Base-by-base conservation (phyloP, 2,888 invertebrate genomes). In the Monoplex corrugatus region DNA sequence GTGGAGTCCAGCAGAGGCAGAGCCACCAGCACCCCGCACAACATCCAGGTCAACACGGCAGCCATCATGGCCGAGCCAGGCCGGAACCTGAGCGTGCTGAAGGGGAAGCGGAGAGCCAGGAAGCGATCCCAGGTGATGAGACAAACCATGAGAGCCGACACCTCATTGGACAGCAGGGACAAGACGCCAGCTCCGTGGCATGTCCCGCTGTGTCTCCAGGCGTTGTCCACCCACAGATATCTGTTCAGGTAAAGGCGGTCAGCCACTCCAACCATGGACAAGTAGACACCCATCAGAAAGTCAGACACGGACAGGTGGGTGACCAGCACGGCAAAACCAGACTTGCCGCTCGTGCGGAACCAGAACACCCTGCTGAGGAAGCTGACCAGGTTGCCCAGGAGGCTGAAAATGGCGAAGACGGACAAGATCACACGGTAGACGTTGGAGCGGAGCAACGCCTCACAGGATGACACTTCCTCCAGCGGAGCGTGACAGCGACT, bases 41-140 rank as follows among this genome's bases (percentile, higher is more conserved):
- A 23, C 16, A 92, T n/a, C 95, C 95, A 96, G 0, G 93, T 91
- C 1, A 90, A 44, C 0, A 89, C 50, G 23, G 93, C 92, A 0
- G 93, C 87, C 84, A 90, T 87, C 38, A 93, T 91, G 3, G 94
- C 93, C 8, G 88, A 91, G 38, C 91, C 91, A 10, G 91, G 83
- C 10, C 92, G 93, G 50, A 95, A 93, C 16, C 89, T 88, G 16
- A 90, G 44, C 35, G 89, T 86, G 35, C 90, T 96, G 32, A 83
- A 38, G n/a, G 97, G 97, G 91, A 97, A 96, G n/a, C 97, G 97
- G 63, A 97, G 97, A 0, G 97, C 97, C 10, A 75, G 8, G 13
- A 75, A 5, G 75, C 75, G 35, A 28, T 75, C 75, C 75, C 32
- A 28, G 32, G 75, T 75, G 35, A 75, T 75, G 75, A 75, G 75